Evolutionary conservation across 92 coral and sea anemone genomes (phyloP), one percentile per base, ranked within the genome.

Genomic region (Epizoanthus fatuus): DNA sequence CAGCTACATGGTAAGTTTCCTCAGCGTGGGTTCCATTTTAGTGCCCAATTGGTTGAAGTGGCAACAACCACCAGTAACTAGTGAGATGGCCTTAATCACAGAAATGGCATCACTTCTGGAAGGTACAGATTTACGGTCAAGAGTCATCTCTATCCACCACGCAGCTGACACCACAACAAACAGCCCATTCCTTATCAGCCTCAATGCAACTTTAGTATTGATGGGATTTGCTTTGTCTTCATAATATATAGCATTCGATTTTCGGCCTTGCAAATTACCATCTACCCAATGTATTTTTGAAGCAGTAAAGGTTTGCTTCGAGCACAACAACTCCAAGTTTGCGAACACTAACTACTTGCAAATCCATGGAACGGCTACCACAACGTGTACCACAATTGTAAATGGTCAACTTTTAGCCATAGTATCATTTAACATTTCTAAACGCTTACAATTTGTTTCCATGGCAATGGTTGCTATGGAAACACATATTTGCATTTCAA

Each of bases 41-140:
- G 64, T 2, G 64, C 11, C 64, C 64, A 58, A 58, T 58, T 58
- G 64, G 64, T 58, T 58, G 11, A 19, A 58, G 64, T 58, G 64
- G 2, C 64, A 58, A 19, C n/a, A 58, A 58, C 64, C 64, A 10
- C 64, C 64, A 58, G 16, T 19, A 58, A 19, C 16, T 58, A 58
- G 16, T 58, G 64, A 58, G 16, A 58, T 58, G 64, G 64, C 64
- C 64, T 19, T 58, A 58, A 58, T 58, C 64, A 58, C 64, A 15
- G 16, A 58, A 15, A 58, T 58, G 64, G 64, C 64, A 58, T 10
- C 64, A 58, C 64, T 58, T 58, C 64, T 58, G n/a, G 64, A 58
- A 58, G n/a, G 16, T 58, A 58, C 64, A 58, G 64, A 58, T 58
- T 58, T 58, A 2, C 64, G 64, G 16, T 19, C 64, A 58, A 58